A percentile compares a stretch with the other conserved stretches of the same genome.
Evolutionary conservation across 92 coral and sea anemone genomes (phyloP).

Genomic region (Palythoa grandis): DNA sequence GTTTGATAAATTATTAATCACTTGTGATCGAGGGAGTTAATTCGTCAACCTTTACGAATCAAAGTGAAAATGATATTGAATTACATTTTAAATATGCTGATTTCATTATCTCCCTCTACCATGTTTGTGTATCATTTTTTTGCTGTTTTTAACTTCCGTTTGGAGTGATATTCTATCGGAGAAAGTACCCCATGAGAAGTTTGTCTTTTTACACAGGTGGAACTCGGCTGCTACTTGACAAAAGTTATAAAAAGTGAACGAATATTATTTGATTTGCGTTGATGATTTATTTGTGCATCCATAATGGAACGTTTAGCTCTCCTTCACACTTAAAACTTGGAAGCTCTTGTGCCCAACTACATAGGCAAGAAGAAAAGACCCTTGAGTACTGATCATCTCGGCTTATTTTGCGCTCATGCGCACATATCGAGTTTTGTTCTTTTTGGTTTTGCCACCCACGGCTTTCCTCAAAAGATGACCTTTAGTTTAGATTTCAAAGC

Average conservation of each 20-base stretch:
- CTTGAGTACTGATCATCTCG: conserved; percentile 15
- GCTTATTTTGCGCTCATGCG: conserved; percentile 32
- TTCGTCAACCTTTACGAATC: conserved; percentile 61
- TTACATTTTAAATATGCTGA: conserved; percentile 67
- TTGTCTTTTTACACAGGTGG: conserved; percentile 70
- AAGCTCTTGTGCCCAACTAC: conserved; percentile 59
- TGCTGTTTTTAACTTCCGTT: conserved; percentile 72
- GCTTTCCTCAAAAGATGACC: conserved; percentile 13
- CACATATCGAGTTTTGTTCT: conserved; percentile 3
- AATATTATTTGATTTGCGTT: conserved; percentile 78
- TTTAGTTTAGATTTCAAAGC: background rate
- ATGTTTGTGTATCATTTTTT: conserved; percentile 87
- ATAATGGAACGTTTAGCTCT: conserved; percentile 65
- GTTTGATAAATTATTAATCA: conserved; percentile 64
- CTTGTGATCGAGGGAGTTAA: conserved; percentile 61
- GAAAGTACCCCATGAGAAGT: conserved; percentile 80
- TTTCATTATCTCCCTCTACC: conserved; percentile 70
- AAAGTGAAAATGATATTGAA: conserved; percentile 63
- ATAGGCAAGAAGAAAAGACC: conserved; percentile 41
- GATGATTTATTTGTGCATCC: conserved; percentile 83
- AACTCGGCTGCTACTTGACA: conserved; percentile 71
- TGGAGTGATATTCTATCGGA: conserved; percentile 63
- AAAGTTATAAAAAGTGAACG: conserved; percentile 83
- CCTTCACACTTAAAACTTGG: conserved; percentile 49
- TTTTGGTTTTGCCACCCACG: background rate